Percentiles rank a stretch among this genome's conserved stretches.
These are phyloP conservation scores for Paracanthobrama guichenoti DNA, from an alignment of 2,113 vertebrate genomes.

Conservation along the genomic window DNA sequence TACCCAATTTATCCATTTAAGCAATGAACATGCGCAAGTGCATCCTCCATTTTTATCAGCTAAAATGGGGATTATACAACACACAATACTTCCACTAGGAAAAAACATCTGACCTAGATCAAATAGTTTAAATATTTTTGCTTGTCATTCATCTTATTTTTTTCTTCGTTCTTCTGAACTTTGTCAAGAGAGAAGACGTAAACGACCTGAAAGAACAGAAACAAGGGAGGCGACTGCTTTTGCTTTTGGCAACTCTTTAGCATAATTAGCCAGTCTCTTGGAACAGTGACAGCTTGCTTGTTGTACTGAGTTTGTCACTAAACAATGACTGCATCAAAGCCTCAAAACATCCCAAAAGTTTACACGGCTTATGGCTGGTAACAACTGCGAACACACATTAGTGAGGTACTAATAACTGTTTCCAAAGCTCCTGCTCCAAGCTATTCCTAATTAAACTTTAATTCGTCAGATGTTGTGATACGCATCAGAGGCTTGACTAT, in stretches of 20 bases:
- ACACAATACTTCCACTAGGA: not conserved
- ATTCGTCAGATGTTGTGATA: not conserved
- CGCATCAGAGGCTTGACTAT: not conserved
- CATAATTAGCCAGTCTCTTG: conserved; percentile 42
- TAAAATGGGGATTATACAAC: conserved; percentile 12
- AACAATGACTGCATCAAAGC: conserved; percentile 20
- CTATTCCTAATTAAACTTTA: not conserved
- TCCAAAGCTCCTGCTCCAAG: not conserved
- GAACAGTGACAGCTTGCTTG: conserved; percentile 45
- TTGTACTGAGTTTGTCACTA: conserved; percentile 26
- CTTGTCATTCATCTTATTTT: not conserved
- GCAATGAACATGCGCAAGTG: conserved; percentile 10
- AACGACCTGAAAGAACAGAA: conserved; percentile 22
- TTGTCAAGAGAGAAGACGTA: conserved; percentile 1
- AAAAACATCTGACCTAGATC: conserved; percentile 37
- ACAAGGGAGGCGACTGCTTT: conserved; percentile 18
- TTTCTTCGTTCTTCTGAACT: conserved; percentile 4
- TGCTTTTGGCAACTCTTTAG: conserved; percentile 39
- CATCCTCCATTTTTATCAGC: conserved; percentile 12
- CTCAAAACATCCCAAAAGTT: conserved; percentile 36
- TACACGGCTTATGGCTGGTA: not conserved
- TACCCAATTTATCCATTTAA: conserved; percentile 14
- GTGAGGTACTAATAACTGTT: not conserved
- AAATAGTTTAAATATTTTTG: not conserved
- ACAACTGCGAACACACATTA: conserved; percentile 2